Base-by-base conservation (phyloP, 2,888 invertebrate genomes). In the Fabriciana adippe region DNA sequence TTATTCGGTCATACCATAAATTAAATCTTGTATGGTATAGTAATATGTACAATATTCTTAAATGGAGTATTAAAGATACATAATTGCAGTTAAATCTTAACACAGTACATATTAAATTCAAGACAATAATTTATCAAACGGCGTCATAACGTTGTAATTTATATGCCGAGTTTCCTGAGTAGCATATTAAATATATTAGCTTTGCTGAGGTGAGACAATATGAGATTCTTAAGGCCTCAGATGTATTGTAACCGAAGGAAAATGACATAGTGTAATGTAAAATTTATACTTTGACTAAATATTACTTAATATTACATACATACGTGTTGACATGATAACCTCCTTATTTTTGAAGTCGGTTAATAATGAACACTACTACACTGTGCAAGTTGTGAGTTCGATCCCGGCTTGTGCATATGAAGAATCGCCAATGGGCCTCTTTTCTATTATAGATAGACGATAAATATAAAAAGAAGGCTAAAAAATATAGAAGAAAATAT, bases 41-140 rank as follows among this genome's bases (percentile, higher is more conserved):
- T 48, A 59, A 59, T 48, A 48, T 59, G 21, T 18, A 16, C 8
- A 18, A 56, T 56, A 14, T 15, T 8, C 57, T 48, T 6, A 59
- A 48, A 59, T 59, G 48, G 48, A 13, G 48, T 48, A 59, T 48
- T 47, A 48, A 48, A 48, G 26, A 48, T 59, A 48, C 48, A 26
- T 59, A 59, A 59, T 59, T 59, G 59, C 59, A 59, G 47, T 48
- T 59, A 59, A 59, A 59, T 59, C 48, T 59, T 48, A 48, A 59
- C 47, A 59, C 59, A 48, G 26, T 59, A 59, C 59, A 59, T 59
- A 59, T 59, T 59, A 48, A 59, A 59, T 48, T 48, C 26, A 8
- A 48, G 48, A 31, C 31, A 48, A 59, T 59, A 48, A 59, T 59
- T 59, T 59, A 59, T 59, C 59, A 59, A 48, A 59, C 59, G 59